Evolutionary conservation across 1,140 invertebrate genomes (phyloP), one percentile per base, ranked within the genome.

Genomic region (Brachionus paranguensis): DNA sequence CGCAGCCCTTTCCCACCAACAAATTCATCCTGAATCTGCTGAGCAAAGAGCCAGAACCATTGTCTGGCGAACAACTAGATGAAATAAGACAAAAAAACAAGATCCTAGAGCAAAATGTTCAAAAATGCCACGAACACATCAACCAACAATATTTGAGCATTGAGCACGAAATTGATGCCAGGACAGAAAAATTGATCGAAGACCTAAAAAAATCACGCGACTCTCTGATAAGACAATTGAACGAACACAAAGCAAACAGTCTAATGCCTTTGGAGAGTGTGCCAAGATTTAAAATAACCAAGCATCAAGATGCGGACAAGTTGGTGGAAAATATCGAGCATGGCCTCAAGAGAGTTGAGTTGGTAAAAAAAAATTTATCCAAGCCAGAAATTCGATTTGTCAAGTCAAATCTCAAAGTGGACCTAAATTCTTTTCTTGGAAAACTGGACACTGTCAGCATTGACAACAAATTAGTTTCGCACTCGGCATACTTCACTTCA

Each of bases 391-490:
- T 76, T 27, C 43, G 24, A 4, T 76, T 76, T 76, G 8, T 76
- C 2, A 68, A 81, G 60, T 81, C 78, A 37, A 81, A 64, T 64
- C 20, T 60, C 4, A 68, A 81, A 81, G 6, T 64, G 27, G 78
- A 68, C 27, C 29, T 27, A 37, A 79, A 55, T n/a, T 81, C 78
- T 27, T 64, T 81, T 41, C 29, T 81, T 10, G 78, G 78, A 29
- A 27, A 41, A 24, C 24, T 81, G 20, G 78, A 81, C 0, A 14
- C 11, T 12, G 41, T 1, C 17, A 72, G 1, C 20, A 41, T 20
- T 45, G 65, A 14, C 14, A 43, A 43, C 17, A 72, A 37, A 72
- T 72, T 72, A 1, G n/a, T 37, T 4, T 72, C 68, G 8, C 14
- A 41, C 12, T 17, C 68, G 8, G 12, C 10, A 41, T 45, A 5